Conservation (phyloP, 2,888 invertebrate species). For the Gerris lacustris region DNA sequence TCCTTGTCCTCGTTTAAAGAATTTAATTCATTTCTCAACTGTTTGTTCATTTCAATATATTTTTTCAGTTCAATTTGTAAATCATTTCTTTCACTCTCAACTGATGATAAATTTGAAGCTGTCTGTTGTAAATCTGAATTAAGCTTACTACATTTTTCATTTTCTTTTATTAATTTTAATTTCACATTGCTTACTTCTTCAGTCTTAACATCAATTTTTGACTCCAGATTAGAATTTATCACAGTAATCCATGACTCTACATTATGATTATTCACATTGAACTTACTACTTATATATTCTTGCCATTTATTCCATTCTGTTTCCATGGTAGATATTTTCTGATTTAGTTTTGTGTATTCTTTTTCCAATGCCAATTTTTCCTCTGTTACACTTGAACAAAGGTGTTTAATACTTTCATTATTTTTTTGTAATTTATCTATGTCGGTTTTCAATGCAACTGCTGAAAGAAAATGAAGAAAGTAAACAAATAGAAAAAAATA, state of each 20-base stretch:
- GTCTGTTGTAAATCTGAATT: neutral
- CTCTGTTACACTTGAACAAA: constrained; percentile 20
- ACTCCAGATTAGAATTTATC: neutral
- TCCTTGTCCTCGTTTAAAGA: constrained; percentile 22
- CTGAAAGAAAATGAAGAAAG: constrained; percentile 18
- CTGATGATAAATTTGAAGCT: neutral
- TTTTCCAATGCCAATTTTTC: constrained; percentile 22
- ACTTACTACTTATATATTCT: neutral
- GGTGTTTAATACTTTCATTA: constrained; percentile 22
- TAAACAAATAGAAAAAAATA: neutral
- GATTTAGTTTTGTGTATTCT: neutral
- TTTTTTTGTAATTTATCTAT: constrained; percentile 21
- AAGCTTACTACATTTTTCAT: neutral
- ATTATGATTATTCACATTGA: neutral
- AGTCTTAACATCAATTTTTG: neutral
- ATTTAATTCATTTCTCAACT: constrained; percentile 21
- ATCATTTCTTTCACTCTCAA: constrained; percentile 19
- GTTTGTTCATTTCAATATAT: constrained; percentile 21
- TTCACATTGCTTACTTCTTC: neutral
- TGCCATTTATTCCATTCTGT: neutral
- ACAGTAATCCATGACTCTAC: neutral
- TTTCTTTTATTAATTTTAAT: neutral
- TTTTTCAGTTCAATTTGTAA: constrained; percentile 17
- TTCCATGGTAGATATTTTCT: neutral
- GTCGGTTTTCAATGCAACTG: constrained; percentile 17